Evolutionary conservation across 2,888 invertebrate genomes (phyloP), one percentile per base, ranked within the genome.

Genomic region (Chrysotoxum bicinctum): DNA sequence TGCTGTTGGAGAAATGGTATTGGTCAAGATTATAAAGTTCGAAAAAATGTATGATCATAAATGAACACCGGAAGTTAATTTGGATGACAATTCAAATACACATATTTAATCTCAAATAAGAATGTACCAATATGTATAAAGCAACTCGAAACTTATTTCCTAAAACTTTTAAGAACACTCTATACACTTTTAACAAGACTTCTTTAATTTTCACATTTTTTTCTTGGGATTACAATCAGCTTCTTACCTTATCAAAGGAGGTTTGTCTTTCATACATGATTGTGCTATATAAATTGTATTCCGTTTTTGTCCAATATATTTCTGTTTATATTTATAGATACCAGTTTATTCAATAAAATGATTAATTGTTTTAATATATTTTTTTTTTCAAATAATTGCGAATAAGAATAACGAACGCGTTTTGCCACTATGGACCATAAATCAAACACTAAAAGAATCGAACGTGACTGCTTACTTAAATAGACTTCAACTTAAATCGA

Each of bases 171-270:
- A 9, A 32, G 6, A 40, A 40, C 14, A n/a, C 0, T n/a, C 40
- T n/a, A 40, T n/a, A 5, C 37, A 4, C 37, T 16, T n/a, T 16
- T 16, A n/a, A n/a, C 7, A 7, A n/a, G 7, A 40, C n/a, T n/a
- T 40, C 1, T n/a, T 8, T n/a, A n/a, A 40, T 40, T 40, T 40
- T 40, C 40, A 40, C 40, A 14, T 37, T 14, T 1, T 40, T 40
- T n/a, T 40, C 7, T 40, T 40, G 5, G 0, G 7, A 16, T 7
- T 16, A 5, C 14, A 40, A 50, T 56, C n/a, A 54, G 84, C 74
- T 68, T 88, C 89, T 72, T 88, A 91, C 91, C 91, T 91, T 91
- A 87, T 91, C 91, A 84, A 90, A 91, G 70, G 91, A 91, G 48
- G 87, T 88, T 88, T 91, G 90, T 66, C 89, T 89, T 72, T 90